Evolutionary conservation across 2,797 vertebrate species (phyloP), one percentile per base, ranked within the genome.

Genomic region (Momotus momota): DNA sequence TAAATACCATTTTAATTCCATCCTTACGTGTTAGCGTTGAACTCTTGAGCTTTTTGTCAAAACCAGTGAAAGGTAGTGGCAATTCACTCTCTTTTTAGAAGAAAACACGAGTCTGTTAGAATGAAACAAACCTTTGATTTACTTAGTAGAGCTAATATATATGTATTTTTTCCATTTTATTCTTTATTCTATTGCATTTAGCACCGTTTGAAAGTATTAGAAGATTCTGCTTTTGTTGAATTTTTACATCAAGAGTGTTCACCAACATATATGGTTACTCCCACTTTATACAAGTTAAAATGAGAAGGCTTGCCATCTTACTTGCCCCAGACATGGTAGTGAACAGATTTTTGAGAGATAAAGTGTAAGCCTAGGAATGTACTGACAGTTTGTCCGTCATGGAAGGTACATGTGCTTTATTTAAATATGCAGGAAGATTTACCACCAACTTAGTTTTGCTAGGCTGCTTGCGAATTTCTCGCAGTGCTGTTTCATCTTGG

Each of bases 401-500:
- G 52, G 35, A 93, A 73, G 73, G 46, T 78, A 48, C 12, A 8
- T 45, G 7, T 84, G 18, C 67, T 95, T 85, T 71, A 40, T 81
- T 89, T 93, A 91, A 87, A 66, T 77, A 49, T 13, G 21, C 21
- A 22, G 64, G 43, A 88, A 83, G 55, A 81, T 90, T 84, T 88
- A 70, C 75, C 85, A 85, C 25, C 57, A 60, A 70, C 45, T 90
- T 88, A 55, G 58, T 90, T 97, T 97, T 95, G 40, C 85, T 90
- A 29, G 69, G 55, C 69, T 95, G 54, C 83, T 94, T 92, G 79
- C 31, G 73, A 94, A 33, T 73, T 49, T 67, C 4, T 41, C 55
- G 66, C 19, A 75, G 17, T 85, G 75, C 88, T 90, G 80, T 94
- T 96, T 96, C 92, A 78, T 94, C 82, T 88, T 85, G 81, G 81